Percentiles rank a stretch among this genome's conserved stretches.
phyloP scores from a whole-genome alignment of 1,140 invertebrate genomes.

The Ceratosolen solmsi region DNA sequence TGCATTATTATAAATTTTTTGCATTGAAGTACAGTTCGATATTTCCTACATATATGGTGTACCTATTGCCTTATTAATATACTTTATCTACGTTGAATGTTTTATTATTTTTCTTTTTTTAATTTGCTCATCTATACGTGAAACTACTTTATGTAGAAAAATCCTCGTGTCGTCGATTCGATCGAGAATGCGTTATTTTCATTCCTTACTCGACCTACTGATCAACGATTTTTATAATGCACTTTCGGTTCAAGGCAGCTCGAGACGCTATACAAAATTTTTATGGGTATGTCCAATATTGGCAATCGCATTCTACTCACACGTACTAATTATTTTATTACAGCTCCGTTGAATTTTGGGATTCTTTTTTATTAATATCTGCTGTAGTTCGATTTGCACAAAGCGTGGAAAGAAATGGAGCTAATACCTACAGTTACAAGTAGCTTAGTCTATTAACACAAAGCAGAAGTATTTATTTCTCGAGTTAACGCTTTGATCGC shows the following conservation, averaged over 20 bases:
- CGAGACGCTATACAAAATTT: conserved; percentile 71
- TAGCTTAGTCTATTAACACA: conserved; percentile 29
- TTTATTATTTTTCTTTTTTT: conserved; percentile 32
- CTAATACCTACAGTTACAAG: conserved; percentile 21
- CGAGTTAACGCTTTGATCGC: conserved; percentile 28
- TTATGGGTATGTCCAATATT: conserved; percentile 37
- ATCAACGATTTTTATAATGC: conserved; percentile 69
- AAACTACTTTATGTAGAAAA: conserved; percentile 66
- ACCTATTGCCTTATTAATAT: conserved; percentile 18
- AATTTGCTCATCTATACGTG: conserved; percentile 55
- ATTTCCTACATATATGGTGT: conserved; percentile 6
- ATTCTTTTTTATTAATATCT: neutral
- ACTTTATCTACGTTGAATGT: conserved; percentile 29
- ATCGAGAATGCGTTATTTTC: conserved; percentile 50
- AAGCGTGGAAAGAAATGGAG: neutral
- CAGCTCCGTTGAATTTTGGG: conserved; percentile 7
- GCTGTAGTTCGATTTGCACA: neutral
- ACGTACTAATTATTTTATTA: conserved; percentile 26
- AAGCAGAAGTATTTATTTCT: conserved; percentile 38
- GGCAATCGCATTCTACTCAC: conserved; percentile 45
- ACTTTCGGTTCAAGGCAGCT: conserved; percentile 74
- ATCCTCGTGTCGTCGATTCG: conserved; percentile 56
- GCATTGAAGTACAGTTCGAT: conserved; percentile 32
- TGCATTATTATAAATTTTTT: too few species aligned
- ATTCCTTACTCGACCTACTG: conserved; percentile 50